These are phyloP conservation scores for Rana temporaria DNA, from an alignment of 2,113 vertebrate species.

Conservation along the genomic window DNA sequence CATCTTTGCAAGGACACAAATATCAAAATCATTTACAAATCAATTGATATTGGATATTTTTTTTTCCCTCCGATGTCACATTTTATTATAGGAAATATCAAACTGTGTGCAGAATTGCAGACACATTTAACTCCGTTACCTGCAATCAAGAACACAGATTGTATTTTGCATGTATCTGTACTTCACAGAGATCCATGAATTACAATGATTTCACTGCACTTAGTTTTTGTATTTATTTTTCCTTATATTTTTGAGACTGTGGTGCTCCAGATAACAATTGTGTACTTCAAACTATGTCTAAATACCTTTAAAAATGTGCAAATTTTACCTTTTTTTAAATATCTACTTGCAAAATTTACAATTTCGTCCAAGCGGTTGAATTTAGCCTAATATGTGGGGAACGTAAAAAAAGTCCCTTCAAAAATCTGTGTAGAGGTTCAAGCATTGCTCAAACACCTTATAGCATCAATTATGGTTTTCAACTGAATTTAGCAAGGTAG, in stretches of 20 bases:
- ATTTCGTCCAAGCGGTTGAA: too few relatives aligned
- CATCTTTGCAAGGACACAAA: conserved; percentile 88
- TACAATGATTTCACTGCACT: conserved; percentile 69
- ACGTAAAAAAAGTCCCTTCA: too few relatives aligned
- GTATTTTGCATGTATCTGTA: conserved; percentile 87
- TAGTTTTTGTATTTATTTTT: conserved; percentile 18
- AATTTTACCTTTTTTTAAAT: too few relatives aligned
- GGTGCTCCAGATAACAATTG: neutral
- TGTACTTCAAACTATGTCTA: too few relatives aligned
- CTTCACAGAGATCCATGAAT: conserved; percentile 76
- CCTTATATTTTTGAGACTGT: conserved; percentile 13
- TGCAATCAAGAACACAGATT: conserved; percentile 95
- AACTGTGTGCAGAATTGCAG: conserved; percentile 95
- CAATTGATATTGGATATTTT: conserved; percentile 91
- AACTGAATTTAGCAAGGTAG: too few relatives aligned
- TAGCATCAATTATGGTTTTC: too few relatives aligned
- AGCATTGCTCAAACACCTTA: too few relatives aligned
- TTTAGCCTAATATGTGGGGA: too few relatives aligned
- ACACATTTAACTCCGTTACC: conserved; percentile 96
- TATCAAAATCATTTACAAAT: conserved; percentile 92
- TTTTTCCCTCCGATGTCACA: conserved; percentile 71
- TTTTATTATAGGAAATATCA: conserved; percentile 93
- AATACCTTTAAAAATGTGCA: too few relatives aligned
- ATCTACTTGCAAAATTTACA: too few relatives aligned
- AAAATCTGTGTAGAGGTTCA: too few relatives aligned